Percentiles rank a stretch among this genome's conserved stretches.
These are phyloP conservation scores for Phyllotreta striolata DNA, from an alignment of 2,888 invertebrate genomes.

Conservation along the genomic window DNA sequence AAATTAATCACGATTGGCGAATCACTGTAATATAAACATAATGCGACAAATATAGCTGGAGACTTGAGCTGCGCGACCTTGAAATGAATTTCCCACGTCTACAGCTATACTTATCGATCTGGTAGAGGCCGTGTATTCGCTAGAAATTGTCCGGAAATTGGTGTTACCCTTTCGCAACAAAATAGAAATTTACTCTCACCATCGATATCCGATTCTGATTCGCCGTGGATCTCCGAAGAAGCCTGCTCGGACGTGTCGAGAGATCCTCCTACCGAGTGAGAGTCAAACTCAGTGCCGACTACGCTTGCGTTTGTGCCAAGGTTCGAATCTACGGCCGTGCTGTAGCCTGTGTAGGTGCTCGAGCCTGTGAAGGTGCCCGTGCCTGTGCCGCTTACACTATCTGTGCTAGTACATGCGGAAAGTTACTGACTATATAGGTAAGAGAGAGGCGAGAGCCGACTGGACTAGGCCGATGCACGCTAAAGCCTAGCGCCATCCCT, in stretches of 20 bases:
- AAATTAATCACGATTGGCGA: neutral
- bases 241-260: constrained; percentile 59
- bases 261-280: constrained; percentile 60
- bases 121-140: constrained; percentile 36
- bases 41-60: too few relatives aligned
- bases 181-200: constrained; percentile 55
- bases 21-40: too few relatives aligned
- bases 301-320: constrained; percentile 56
- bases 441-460: constrained; percentile 23
- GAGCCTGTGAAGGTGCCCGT: constrained; percentile 50
- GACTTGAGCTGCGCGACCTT: too few relatives aligned
- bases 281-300: constrained; percentile 55
- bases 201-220: constrained; percentile 47
- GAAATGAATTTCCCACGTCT: too few relatives aligned
- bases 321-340: constrained; percentile 49
- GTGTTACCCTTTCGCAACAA: constrained; percentile 49
- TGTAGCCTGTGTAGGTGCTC: constrained; percentile 19
- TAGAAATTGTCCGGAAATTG: constrained; percentile 31
- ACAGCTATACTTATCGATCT: too few relatives aligned
- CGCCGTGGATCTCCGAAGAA: constrained; percentile 56
- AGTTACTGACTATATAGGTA: constrained; percentile 43
- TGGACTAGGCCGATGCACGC: constrained; percentile 10
- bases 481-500: too few relatives aligned
- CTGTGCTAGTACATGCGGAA: constrained; percentile 53
- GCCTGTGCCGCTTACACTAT: constrained; percentile 55